Evolutionary conservation across 2,113 vertebrate genomes (phyloP).

Genomic region (Garra rufa): DNA sequence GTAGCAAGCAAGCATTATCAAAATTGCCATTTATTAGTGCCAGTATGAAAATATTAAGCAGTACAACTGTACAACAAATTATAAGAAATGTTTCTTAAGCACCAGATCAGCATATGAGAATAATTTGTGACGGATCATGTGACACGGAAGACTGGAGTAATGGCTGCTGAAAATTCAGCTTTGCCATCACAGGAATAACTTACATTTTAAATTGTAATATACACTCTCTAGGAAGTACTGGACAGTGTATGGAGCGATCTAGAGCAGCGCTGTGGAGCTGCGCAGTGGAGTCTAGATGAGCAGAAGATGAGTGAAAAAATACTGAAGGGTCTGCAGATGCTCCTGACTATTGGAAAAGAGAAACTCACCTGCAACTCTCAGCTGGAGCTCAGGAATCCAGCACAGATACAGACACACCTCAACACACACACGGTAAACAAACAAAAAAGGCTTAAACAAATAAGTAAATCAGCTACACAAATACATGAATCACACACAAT

Average conservation of each 20-base stretch:
- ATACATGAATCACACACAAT: background rate
- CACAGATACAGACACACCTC: constrained; percentile 73
- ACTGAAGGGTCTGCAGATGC: constrained; percentile 72
- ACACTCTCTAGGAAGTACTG: constrained; percentile 2
- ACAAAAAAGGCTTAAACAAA: background rate
- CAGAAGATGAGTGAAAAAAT: constrained; percentile 76
- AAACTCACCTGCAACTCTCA: constrained; percentile 67
- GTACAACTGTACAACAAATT: background rate
- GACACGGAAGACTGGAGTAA: background rate
- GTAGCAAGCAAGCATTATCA: background rate
- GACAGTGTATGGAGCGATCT: constrained; percentile 48
- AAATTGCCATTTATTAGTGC: background rate
- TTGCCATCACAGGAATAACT: background rate
- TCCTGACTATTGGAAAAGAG: constrained; percentile 75
- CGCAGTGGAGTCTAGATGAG: constrained; percentile 67
- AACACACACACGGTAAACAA: constrained; percentile 79
- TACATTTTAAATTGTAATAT: background rate
- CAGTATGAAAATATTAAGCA: background rate
- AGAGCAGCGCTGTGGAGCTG: constrained; percentile 63
- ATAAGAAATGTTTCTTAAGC: background rate
- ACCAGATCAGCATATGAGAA: background rate
- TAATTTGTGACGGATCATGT: too few relatives aligned
- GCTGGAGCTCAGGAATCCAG: constrained; percentile 65
- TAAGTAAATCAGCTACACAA: background rate
- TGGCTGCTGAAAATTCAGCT: background rate